Evolutionary conservation across 2,888 invertebrate genomes (phyloP), one percentile per base, ranked within the genome.

Genomic region (Ornithoptera priamus): DNA sequence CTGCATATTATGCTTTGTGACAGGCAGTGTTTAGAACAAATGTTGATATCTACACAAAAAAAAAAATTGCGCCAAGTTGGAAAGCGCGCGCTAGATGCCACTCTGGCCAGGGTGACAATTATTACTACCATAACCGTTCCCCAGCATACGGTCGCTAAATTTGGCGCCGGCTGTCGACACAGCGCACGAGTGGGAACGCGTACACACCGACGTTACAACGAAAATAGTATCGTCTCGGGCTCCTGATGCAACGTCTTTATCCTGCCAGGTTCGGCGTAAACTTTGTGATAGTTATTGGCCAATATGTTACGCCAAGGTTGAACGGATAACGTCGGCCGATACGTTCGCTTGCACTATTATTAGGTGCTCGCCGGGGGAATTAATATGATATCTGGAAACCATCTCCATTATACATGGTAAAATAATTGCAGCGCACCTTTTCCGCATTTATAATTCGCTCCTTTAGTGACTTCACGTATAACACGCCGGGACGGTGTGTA

Each of bases 121-220:
- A 87, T 87, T 85, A 82, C 83, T 81, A 80, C 86, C 87, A 87
- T 86, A 89, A 87, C 80, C 72, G 85, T 81, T 79, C 76, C 75
- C 75, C 80, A 82, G 82, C 81, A 80, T 82, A 84, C 80, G 83
- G 78, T 68, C 72, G 80, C 83, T 87, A 86, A 85, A 82, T 87
- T 79, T 84, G 83, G 84, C 82, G 72, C 74, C 76, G 78, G 80
- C 80, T 77, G 78, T 75, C 76, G 78, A 76, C 76, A 80, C 81
- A 80, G 80, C 81, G 78, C 79, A 69, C 58, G 61, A 50, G 8
- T 8, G 59, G 68, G 46, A 58, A 80, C 81, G 81, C 79, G 78
- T 81, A 80, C 80, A 84, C 80, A 84, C 79, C 17, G 77, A 80
- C 77, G 72, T 70, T 64, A 69, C 20, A 74, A 80, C 82, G 72